These are phyloP conservation scores for Typhlomys cinereus DNA, from an alignment of 2,113 vertebrate species.

Conservation along the genomic window DNA sequence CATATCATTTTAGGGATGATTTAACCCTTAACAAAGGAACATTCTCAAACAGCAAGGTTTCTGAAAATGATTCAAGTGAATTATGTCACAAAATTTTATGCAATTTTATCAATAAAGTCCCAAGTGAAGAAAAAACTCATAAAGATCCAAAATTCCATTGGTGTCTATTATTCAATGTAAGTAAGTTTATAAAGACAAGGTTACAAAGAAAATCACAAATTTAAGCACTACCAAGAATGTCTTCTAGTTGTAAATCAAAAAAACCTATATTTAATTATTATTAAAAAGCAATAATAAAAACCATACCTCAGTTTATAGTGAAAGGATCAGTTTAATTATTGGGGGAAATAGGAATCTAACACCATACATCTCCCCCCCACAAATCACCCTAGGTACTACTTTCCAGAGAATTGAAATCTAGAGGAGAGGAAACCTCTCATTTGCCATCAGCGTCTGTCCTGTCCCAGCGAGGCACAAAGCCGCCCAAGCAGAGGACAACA, in stretches of 20 bases:
- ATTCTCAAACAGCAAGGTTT: conserved; percentile 7
- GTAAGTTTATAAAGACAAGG: conserved; percentile 33
- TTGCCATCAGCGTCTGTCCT: conserved; percentile 75
- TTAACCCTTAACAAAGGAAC: not conserved
- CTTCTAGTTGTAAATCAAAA: not conserved
- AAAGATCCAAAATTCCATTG: conserved; percentile 1
- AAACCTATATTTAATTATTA: too few species aligned
- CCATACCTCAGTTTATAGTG: conserved; percentile 21
- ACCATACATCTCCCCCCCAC: conserved; percentile 17
- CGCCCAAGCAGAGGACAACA: conserved; percentile 63
- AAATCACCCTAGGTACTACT: conserved; percentile 76
- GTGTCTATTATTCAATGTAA: not conserved
- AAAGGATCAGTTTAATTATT: conserved; percentile 57
- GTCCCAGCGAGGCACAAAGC: conserved; percentile 76
- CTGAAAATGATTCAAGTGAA: conserved; percentile 35
- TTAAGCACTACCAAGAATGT: not conserved
- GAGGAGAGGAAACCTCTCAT: conserved; percentile 77
- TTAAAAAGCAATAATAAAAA: not conserved
- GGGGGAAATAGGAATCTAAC: conserved; percentile 51
- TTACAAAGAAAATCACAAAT: conserved; percentile 44
- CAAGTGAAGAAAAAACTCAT: not conserved
- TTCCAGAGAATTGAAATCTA: conserved; percentile 75
- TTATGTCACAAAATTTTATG: not conserved
- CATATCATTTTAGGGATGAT: not conserved
- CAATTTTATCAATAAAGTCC: conserved; percentile 1